Evolutionary conservation across 2,113 vertebrate genomes (phyloP), one percentile per base, ranked within the genome.

Genomic region (Probosciger aterrimus): DNA sequence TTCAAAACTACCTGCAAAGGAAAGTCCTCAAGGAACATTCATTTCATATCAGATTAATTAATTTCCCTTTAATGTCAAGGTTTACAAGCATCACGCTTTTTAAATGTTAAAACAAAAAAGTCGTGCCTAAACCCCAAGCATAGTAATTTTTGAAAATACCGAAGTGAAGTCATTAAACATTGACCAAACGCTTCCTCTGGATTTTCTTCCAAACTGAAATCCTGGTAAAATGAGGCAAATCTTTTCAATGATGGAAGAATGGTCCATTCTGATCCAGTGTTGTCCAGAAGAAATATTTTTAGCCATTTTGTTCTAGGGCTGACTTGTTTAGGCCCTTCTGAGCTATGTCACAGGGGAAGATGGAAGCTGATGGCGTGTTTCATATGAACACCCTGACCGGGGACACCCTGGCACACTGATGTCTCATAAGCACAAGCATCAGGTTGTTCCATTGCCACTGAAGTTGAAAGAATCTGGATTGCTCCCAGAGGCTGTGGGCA

Each of bases 31-130:
- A 93, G 89, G 94, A 95, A 86, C 70, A 69, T 28, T 92, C 67
- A 55, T 79, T 96, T 86, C 70, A 81, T 57, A 91, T 69, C 74
- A 85, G 86, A 92, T 95, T 95, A 95, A 97, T 95, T 93, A 94
- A 92, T 96, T 95, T 77, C 28, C 50, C 81, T 95, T 95, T 92
- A 71, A 87, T 69, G 68, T 95, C 93, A 95, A 89, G 47, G 89
- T 82, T 97, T 95, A 93, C 89, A 91, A 87, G 35, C 57, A 91
- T 91, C 65, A 52, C 28, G 81, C 37, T 8, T 39, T 71, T 70
- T 2, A 86, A 95, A 64, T 22, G 69, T 82, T 89, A 55, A 89
- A 91, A 60, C 33, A 68, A 83, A 85, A 85, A 68, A 30, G 16
- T 39, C 2, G 4, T 33, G 23, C 47, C 47, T 64, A 82, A 91